Percentiles rank a stretch among this genome's conserved stretches.
Conservation (phyloP, 2,797 vertebrate genomes). For the Eurystomus glaucurus region DNA sequence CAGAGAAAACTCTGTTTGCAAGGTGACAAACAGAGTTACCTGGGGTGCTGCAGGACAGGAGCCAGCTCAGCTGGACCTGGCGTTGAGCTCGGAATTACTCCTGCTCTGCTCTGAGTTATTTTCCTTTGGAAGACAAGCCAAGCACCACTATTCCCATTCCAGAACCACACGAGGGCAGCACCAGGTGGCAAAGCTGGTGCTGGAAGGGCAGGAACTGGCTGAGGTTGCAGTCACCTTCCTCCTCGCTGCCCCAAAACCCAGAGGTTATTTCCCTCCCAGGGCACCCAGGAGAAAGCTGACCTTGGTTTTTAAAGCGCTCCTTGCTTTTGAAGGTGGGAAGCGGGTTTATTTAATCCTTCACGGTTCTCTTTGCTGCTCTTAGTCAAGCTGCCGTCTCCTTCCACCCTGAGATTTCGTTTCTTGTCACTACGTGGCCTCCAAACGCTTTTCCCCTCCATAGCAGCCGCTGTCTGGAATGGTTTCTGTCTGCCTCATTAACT, state of each 20-base stretch:
- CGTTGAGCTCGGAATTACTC: too few relatives aligned
- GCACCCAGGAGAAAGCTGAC: background rate
- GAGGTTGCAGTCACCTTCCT: background rate
- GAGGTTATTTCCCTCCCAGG: background rate
- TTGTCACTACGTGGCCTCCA: background rate
- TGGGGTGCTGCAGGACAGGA: background rate
- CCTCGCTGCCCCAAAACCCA: background rate
- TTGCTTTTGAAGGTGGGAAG: background rate
- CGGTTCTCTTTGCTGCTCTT: background rate
- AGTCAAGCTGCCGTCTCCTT: background rate
- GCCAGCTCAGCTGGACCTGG: fast-evolving
- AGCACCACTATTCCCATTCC: fast-evolving
- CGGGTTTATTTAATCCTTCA: background rate
- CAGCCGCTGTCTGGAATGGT: background rate
- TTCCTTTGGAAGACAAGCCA: background rate
- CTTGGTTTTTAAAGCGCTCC: background rate
- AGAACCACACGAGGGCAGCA: conserved; percentile 43
- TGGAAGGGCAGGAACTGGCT: fast-evolving
- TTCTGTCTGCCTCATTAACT: conserved; percentile 48
- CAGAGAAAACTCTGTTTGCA: fast-evolving
- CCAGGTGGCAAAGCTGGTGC: background rate
- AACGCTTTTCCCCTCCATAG: background rate
- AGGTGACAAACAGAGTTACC: background rate
- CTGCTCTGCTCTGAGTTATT: background rate
- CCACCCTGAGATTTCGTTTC: background rate